phyloP scores from a whole-genome alignment of 2,888 invertebrate species.

The Arctia plantaginis region DNA sequence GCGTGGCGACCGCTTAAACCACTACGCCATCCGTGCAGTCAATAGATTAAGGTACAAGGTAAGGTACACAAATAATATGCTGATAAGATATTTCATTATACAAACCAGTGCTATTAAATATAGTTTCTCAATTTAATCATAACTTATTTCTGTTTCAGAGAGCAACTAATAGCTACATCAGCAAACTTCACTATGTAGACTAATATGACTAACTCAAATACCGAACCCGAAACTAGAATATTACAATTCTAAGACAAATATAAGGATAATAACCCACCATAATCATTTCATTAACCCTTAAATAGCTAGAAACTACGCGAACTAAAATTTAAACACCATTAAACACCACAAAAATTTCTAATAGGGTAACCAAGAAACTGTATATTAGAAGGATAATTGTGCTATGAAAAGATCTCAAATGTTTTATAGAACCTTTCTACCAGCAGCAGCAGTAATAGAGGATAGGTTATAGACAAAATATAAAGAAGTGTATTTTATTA shows the following conservation, averaged over 20 bases:
- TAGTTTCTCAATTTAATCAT: neutral
- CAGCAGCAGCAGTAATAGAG: too few relatives aligned
- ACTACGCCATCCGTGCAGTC: too few relatives aligned
- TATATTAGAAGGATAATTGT: neutral
- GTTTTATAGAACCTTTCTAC: neutral
- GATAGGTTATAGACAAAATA: too few relatives aligned
- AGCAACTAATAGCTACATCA: neutral
- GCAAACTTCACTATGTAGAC: neutral
- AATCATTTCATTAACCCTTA: constrained; percentile 16
- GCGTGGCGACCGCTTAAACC: too few relatives aligned
- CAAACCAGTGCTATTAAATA: neutral
- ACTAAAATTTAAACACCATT: constrained; percentile 20
- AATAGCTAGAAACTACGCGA: constrained; percentile 5
- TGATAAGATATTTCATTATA: neutral
- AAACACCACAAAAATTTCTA: neutral
- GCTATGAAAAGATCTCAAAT: neutral
- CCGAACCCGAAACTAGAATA: neutral
- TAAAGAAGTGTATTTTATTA: too few relatives aligned
- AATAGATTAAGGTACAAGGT: too few relatives aligned
- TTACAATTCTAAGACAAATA: constrained; percentile 16
- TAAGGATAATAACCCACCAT: constrained; percentile 10
- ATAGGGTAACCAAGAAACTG: neutral
- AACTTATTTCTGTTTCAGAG: neutral
- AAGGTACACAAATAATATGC: too few relatives aligned
- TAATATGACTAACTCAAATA: constrained; percentile 3